phyloP scores from a whole-genome alignment of 2,113 vertebrate species.

The Arenaria interpres region DNA sequence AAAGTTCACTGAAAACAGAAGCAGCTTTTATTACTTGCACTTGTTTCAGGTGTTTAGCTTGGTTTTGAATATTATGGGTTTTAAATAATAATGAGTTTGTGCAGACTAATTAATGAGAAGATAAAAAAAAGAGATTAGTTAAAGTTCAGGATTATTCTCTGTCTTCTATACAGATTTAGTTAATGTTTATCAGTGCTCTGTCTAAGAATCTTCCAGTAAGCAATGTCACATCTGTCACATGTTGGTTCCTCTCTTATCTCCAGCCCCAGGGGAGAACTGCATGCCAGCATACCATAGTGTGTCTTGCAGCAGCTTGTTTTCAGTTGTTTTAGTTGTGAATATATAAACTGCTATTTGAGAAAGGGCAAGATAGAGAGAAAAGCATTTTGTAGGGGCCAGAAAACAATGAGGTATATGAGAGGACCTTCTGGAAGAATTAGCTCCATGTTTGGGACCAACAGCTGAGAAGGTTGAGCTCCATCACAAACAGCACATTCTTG shows the following conservation, averaged over 20 bases:
- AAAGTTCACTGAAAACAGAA: background rate
- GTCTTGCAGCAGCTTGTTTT: background rate
- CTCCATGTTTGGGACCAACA: background rate
- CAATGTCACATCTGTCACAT: background rate
- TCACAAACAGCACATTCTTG: background rate
- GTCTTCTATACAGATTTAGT: background rate
- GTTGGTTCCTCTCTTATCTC: background rate
- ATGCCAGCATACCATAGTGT: background rate
- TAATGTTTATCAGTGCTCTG: background rate
- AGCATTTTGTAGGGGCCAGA: background rate
- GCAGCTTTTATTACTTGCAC: background rate
- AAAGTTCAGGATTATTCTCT: background rate
- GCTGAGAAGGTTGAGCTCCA: background rate
- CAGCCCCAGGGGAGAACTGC: background rate
- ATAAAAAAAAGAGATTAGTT: background rate
- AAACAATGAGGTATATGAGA: background rate
- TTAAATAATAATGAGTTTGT: background rate
- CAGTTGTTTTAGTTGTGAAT: background rate
- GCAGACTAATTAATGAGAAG: background rate
- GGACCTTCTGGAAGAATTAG: background rate
- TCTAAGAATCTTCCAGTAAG: background rate
- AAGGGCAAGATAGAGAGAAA: background rate
- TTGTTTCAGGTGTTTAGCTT: background rate
- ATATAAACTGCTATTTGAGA: background rate
- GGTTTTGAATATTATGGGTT: background rate